Conservation (phyloP, 1,140 invertebrate genomes). For the Platyscapa corneri region DNA sequence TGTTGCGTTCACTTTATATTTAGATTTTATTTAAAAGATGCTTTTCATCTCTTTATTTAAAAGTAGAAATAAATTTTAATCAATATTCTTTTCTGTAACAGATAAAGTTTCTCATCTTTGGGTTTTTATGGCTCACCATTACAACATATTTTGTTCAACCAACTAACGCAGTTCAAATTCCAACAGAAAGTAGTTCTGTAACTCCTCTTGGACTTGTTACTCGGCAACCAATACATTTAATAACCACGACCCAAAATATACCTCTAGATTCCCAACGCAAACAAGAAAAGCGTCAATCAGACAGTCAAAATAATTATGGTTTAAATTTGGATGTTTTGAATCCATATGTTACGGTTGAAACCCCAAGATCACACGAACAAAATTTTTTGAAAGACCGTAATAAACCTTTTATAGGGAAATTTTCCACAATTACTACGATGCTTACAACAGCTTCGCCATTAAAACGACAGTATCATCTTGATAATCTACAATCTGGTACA, state of each 20-base stretch:
- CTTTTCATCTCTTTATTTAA: not conserved
- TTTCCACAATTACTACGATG: not conserved
- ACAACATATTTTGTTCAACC: slow-evolving; percentile 13
- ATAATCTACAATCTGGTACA: slow-evolving; percentile 7
- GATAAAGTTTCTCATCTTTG: slow-evolving; percentile 43
- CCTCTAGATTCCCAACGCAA: not conserved
- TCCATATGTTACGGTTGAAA: not conserved
- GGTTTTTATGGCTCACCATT: slow-evolving; percentile 36
- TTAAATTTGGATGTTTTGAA: slow-evolving; percentile 19
- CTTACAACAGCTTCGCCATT: not conserved
- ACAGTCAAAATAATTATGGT: slow-evolving; percentile 17
- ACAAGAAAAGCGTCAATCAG: slow-evolving; percentile 27
- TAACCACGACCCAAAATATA: slow-evolving; percentile 19
- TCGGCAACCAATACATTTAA: not conserved
- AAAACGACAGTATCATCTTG: not conserved
- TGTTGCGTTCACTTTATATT: not conserved
- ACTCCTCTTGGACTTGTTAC: not conserved
- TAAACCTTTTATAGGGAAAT: not conserved
- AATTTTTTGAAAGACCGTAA: not conserved
- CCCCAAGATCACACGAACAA: not conserved
- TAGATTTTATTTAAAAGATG: not conserved
- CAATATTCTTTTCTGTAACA: slow-evolving; percentile 39
- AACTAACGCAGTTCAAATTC: slow-evolving; percentile 10
- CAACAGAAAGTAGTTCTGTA: slow-evolving; percentile 18
- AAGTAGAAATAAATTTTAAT: slow-evolving; percentile 24